Conservation (phyloP, 2,113 vertebrate genomes). For the Mus spicilegus region DNA sequence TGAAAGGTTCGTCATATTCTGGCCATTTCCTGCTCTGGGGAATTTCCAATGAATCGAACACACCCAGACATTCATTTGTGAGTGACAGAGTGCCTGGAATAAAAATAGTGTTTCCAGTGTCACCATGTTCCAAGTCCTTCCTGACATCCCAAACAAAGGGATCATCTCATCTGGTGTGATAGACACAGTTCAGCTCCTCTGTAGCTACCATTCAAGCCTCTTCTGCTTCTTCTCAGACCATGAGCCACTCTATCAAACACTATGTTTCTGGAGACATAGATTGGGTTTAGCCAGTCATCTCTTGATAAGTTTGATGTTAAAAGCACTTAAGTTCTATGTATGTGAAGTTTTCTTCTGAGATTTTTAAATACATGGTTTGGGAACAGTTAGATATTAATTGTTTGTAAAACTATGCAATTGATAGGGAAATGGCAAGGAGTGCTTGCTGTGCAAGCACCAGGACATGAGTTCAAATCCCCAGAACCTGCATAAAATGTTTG, state of each 20-base stretch:
- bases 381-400: neutral
- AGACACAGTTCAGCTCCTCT: neutral
- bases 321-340: neutral
- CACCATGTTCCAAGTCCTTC: neutral
- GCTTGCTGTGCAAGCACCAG: neutral
- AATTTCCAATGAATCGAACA: neutral
- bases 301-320: neutral
- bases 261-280: neutral
- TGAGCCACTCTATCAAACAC: neutral
- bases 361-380: neutral
- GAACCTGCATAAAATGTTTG: neutral
- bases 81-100: neutral
- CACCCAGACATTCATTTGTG: neutral
- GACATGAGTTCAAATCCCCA: neutral
- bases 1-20: neutral
- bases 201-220: fast-evolving
- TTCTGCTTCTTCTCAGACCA: neutral
- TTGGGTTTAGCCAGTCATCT: neutral
- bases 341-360: neutral
- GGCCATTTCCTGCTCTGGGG: neutral
- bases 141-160: neutral
- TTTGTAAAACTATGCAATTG: neutral
- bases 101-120: neutral
- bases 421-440: neutral
- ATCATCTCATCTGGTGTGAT: too few species aligned